Base-by-base conservation (phyloP, 2,888 invertebrate species). In the Uloborus plumipes region DNA sequence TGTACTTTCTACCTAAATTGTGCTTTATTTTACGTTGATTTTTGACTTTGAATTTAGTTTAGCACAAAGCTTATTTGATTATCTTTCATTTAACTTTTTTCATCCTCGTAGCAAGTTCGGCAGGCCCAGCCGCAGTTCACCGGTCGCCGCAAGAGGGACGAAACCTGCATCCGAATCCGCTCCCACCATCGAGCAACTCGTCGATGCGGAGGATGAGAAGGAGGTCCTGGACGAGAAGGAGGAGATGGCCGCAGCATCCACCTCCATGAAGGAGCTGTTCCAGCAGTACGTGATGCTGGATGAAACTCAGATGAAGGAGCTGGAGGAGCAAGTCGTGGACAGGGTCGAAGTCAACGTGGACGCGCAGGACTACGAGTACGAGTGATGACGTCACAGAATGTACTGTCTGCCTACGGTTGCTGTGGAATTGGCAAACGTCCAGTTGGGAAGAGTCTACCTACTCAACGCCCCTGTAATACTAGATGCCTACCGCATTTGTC, bases 81-180 rank as follows among this genome's bases (percentile, higher is more conserved):
- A n/a, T n/a, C n/a, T n/a, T n/a, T n/a, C n/a, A n/a, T n/a, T n/a
- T n/a, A n/a, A n/a, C n/a, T n/a, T n/a, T n/a, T n/a, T n/a, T n/a
- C n/a, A n/a, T 53, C 18, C 61, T 16, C 20, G 1, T 66, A 82
- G 81, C 81, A 82, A 76, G 81, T 82, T 15, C 70, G 81, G 0
- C 81, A 82, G 51, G 66, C 75, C 15, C 81, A 82, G 55, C 81
- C 81, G 2, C 81, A 82, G 26, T 82, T 82, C 55, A 82, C 71
- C 3, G 81, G 81, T n/a, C 69, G 81, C 0, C 26, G 58, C 31
- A 64, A 61, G 47, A 31, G 74, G 3, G 80, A 80, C 26, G 39
- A 58, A 14, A 22, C 15, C 11, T 2, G n/a, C 16, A 39, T 15
- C 9, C 15, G 31, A 62, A 0, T 15, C 15, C 31, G 26, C 15